Base-by-base conservation (phyloP, 2,113 vertebrate genomes). In the Anarrhichthys ocellatus region DNA sequence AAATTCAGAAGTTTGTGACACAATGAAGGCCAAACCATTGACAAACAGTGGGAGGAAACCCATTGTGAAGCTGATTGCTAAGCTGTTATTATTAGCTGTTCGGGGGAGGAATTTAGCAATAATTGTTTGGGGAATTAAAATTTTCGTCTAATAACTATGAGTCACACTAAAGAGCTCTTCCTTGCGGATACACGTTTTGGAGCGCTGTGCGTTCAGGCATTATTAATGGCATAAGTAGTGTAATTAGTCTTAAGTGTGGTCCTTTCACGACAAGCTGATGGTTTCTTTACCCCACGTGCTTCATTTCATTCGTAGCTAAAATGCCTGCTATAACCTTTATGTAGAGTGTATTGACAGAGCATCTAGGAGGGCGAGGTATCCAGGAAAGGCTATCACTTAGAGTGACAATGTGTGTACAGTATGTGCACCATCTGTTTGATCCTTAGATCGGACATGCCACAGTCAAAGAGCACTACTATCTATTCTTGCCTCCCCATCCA, bases 211-310 rank as follows among this genome's bases (percentile, higher is more conserved):
- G 56, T 66, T 81, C 46, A 64, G 36, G 54, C 61, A 52, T 66
- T 77, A 78, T 85, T 87, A 83, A 27, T 70, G 63, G n/a, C 34
- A 40, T 76, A 84, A 88, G 58, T 77, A 52, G 15, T 42, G 52
- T 84, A 85, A 91, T 91, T 82, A 89, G 54, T 77, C 46, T 50
- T 72, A 83, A 86, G 72, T 78, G 40, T 46, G 8, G 50, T 24
- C 32, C 71, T 61, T 67, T 76, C 14, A 52, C 76, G 46, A 73
- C 61, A 18, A 17, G 29, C 10, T 42, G 59, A 52, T 61, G 44
- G 50, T 76, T 73, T 40, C 48, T 32, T 32, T 17, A 46, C 18
- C 13, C 38, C 24, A 42, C 50, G 56, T 44, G n/a, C 46, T 54
- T 81, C 7, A 29, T 52, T 78, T 48, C 22, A 22, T 71, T 66